Evolutionary conservation across 2,113 vertebrate species (phyloP).

Genomic region (Microtus pennsylvanicus): DNA sequence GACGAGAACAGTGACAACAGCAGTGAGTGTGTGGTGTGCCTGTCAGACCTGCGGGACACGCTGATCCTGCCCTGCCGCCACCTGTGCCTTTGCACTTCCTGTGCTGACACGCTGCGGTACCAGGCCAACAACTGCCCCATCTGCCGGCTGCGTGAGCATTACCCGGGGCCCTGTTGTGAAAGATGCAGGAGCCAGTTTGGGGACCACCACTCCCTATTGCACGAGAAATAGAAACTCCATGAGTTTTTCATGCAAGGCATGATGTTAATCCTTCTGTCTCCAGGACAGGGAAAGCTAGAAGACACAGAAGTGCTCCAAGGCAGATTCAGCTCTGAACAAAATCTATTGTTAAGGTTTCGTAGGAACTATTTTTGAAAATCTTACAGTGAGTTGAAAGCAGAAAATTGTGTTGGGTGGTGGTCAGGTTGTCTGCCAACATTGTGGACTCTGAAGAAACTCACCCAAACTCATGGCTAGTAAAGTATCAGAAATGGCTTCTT

Average conservation of each 20-base stretch:
- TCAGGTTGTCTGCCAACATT: neutral
- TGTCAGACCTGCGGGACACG: conserved; percentile 96
- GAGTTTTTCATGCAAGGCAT: fast-evolving
- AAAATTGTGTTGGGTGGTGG: neutral
- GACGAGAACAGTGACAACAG: conserved; percentile 99
- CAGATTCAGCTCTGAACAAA: neutral
- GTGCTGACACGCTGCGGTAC: conserved; percentile 97
- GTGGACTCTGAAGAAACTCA: neutral
- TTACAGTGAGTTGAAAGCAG: neutral
- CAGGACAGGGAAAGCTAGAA: neutral
- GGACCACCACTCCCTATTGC: neutral
- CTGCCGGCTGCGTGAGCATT: conserved; percentile 94
- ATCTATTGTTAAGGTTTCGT: neutral
- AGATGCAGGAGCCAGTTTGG: neutral
- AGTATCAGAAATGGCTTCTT: neutral
- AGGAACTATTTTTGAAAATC: neutral
- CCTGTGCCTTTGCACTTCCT: conserved; percentile 96
- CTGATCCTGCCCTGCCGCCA: conserved; percentile 97
- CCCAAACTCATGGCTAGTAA: neutral
- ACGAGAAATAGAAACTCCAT: neutral
- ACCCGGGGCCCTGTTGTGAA: neutral
- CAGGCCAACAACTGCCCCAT: conserved; percentile 99
- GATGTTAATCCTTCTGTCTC: neutral
- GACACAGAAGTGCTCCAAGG: too few relatives aligned
- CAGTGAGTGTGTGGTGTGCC: conserved; percentile 97